Evolutionary conservation across 2,113 vertebrate genomes (phyloP).

Genomic region (Gobiocypris rarus): DNA sequence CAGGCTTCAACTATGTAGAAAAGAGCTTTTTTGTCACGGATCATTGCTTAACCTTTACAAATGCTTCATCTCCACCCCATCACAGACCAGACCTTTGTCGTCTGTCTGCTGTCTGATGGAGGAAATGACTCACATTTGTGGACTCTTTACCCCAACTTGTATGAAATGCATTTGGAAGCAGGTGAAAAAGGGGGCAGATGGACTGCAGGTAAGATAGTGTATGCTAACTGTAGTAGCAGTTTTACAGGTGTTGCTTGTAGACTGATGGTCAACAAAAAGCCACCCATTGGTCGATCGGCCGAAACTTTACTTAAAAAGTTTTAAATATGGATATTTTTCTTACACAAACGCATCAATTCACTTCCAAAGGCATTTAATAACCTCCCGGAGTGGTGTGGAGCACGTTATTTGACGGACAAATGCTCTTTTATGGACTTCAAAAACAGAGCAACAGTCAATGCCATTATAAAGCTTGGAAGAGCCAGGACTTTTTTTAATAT

Average conservation of each 20-base stretch:
- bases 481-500: too few relatives aligned
- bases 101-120: constrained; percentile 22
- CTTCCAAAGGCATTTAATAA: too few relatives aligned
- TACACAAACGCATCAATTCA: too few relatives aligned
- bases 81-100: constrained; percentile 42
- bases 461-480: too few relatives aligned
- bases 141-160: constrained; percentile 12
- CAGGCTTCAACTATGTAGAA: constrained; percentile 60
- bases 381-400: too few relatives aligned
- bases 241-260: background rate
- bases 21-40: constrained; percentile 58
- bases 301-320: too few relatives aligned
- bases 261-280: background rate
- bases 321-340: too few relatives aligned
- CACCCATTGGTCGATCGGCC: too few relatives aligned
- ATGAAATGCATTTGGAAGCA: constrained; percentile 23
- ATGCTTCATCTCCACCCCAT: constrained; percentile 56
- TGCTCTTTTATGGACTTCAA: too few relatives aligned
- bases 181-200: background rate
- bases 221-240: background rate
- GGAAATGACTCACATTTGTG: constrained; percentile 53
- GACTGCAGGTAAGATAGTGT: background rate
- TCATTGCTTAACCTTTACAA: constrained; percentile 61
- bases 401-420: too few relatives aligned
- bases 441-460: too few relatives aligned